Percentiles rank a stretch among this genome's conserved stretches.
phyloP scores from a whole-genome alignment of 2,888 invertebrate species.

The Apamea sordens region DNA sequence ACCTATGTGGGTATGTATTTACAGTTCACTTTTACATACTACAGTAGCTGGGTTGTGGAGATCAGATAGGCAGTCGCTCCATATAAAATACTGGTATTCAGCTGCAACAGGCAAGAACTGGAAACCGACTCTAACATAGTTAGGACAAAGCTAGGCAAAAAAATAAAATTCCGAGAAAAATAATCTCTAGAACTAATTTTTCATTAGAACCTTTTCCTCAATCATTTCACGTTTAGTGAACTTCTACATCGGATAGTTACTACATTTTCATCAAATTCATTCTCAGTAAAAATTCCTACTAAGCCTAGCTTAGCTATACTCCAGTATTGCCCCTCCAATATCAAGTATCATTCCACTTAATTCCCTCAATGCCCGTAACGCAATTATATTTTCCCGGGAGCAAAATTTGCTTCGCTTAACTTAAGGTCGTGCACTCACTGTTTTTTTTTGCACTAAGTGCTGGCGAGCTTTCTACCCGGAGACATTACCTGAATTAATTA shows the following conservation, averaged over 20 bases:
- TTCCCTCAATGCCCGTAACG: conserved; percentile 27
- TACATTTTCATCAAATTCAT: not conserved
- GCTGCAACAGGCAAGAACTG: no score
- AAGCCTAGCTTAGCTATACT: not conserved
- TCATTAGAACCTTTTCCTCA: not conserved
- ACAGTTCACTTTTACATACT: no score
- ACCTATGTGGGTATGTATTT: no score
- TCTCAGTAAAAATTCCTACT: not conserved
- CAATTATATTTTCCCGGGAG: conserved; percentile 43
- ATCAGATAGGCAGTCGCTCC: no score
- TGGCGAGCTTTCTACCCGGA: conserved; percentile 47
- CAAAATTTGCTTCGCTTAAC: conserved; percentile 46
- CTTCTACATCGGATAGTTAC: not conserved
- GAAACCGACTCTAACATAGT: no score
- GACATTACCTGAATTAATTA: conserved; percentile 69
- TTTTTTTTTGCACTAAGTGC: conserved; percentile 59
- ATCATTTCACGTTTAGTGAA: not conserved
- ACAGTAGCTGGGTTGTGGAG: no score
- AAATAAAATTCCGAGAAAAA: not conserved
- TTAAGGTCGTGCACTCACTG: conserved; percentile 22
- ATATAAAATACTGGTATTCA: no score
- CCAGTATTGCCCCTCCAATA: conserved; percentile 3
- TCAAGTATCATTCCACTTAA: conserved; percentile 38
- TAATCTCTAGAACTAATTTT: not conserved
- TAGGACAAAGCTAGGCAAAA: no score